Conservation (phyloP, 2,888 invertebrate species). For the Melieria picta region DNA sequence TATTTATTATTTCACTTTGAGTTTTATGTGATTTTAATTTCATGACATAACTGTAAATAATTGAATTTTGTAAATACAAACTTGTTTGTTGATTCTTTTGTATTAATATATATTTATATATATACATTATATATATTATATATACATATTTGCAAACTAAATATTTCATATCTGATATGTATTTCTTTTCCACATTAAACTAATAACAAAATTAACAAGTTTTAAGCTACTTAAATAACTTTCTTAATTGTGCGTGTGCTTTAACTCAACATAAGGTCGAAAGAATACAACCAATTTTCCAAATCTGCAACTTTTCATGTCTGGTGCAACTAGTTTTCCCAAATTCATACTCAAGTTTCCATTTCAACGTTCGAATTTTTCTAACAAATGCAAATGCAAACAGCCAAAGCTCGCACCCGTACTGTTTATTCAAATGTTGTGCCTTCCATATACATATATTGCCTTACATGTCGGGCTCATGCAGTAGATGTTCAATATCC, state of each 20-base stretch:
- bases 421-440: no score
- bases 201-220: conserved; percentile 20
- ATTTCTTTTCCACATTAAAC: conserved; percentile 48
- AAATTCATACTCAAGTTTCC: no score
- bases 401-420: background rate
- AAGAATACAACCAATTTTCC: conserved; percentile 8
- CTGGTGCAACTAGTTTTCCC: no score
- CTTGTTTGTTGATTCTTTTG: conserved; percentile 55
- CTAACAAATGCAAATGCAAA: no score
- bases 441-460: no score
- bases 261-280: conserved; percentile 25
- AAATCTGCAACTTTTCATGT: no score
- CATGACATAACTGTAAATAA: conserved; percentile 61
- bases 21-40: conserved; percentile 47
- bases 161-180: conserved; percentile 55
- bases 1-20: conserved; percentile 24
- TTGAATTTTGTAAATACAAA: conserved; percentile 61
- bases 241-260: conserved; percentile 34
- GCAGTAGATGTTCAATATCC: no score
- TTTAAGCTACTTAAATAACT: conserved; percentile 18
- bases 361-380: no score
- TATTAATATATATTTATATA: conserved; percentile 29
- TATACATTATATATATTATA: conserved; percentile 38
- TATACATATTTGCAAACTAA: conserved; percentile 56
- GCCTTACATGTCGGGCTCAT: no score